Base-by-base conservation (phyloP, 2,797 vertebrate genomes). In the Poeciliopsis gracilis region DNA sequence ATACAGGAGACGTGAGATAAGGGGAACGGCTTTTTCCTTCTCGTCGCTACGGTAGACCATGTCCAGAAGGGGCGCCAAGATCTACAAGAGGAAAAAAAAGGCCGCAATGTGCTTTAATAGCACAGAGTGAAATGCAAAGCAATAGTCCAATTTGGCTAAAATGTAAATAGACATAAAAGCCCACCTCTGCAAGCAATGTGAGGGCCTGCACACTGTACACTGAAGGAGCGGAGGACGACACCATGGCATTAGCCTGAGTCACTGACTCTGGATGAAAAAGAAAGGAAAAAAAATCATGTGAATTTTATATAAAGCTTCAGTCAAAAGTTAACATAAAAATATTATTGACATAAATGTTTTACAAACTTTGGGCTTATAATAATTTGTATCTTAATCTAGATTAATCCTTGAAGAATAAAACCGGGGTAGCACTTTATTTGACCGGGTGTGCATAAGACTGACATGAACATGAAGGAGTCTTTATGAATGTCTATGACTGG, bases 1-100 rank as follows among this genome's bases (percentile, higher is more conserved):
- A 59, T 99, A 98, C 55, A 99, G 95, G 87, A 99, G 90, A 25
- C 98, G 97, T 15, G 98, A 98, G 89, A 99, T 97, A 77, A 99
- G 92, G 0, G 98, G 98, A 78, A 99, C 94, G 0, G 98, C 98
- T 84, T 96, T 99, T 84, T 99, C 98, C 86, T 99, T 99, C 94
- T 99, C 98, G 0, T 99, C 98, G 0, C 98, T 99, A 73, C 97
- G 97, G 84, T 98, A 99, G 3, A 99, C 97, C 97, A 99, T 96
- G 92, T 99, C 98, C 90, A 99, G 92, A 75, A 99, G 97, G 2
- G 96, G 96, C 23, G 98, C 97, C 92, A 96, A 81, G 75, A 97
- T 86, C 95, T 96, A 43, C 13, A 66, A 4, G 25, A 73, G 10
- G 43, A 85, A 0, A 75, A 75, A 38, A 80, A 43, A 45, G 67